Evolutionary conservation across 2,797 vertebrate genomes (phyloP), one percentile per base, ranked within the genome.

Genomic region (Syndactyla subalaris): DNA sequence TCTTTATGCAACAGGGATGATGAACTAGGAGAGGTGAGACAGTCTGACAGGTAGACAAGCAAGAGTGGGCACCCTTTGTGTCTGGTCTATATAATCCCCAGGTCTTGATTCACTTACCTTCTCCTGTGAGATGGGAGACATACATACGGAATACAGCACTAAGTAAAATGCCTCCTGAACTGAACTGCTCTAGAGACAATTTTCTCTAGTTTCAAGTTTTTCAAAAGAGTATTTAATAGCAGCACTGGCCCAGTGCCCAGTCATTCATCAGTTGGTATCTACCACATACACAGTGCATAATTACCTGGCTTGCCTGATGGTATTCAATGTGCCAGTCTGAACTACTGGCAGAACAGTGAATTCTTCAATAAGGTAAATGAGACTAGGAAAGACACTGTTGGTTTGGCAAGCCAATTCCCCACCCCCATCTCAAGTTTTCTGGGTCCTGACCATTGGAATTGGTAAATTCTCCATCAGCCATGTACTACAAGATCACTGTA

Each of bases 121-220:
- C 20, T 26, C 16, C 51, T 23, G 2, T 12, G 15, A 51, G n/a
- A 54, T 8, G 14, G 61, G 20, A 61, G 14, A 68, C 18, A 65
- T 0, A 0, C 5, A 30, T 1, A 59, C 0, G 3, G 16, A 14
- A 70, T 12, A 75, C 6, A 75, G 36, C 17, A 72, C 9, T 19
- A 26, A n/a, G 32, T 48, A 19, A 15, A 71, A 34, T 6, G 1
- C 34, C 46, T 61, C n/a, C 36, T 48, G 9, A 82, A 48, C 43
- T 55, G 38, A 82, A 48, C 43, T 62, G 38, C 36, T 76, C 34
- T 61, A 17, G 5, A 48, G 11, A 51, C 24, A 18, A 34, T 8
- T 46, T 34, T 34, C 32, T 43, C 32, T n/a, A 65, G 26, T 32
- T 80, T 58, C 66, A 77, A 27, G 10, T 17, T 77, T 88, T 62